Conservation (phyloP, 1,140 invertebrate genomes). For the Campoletis sonorensis region DNA sequence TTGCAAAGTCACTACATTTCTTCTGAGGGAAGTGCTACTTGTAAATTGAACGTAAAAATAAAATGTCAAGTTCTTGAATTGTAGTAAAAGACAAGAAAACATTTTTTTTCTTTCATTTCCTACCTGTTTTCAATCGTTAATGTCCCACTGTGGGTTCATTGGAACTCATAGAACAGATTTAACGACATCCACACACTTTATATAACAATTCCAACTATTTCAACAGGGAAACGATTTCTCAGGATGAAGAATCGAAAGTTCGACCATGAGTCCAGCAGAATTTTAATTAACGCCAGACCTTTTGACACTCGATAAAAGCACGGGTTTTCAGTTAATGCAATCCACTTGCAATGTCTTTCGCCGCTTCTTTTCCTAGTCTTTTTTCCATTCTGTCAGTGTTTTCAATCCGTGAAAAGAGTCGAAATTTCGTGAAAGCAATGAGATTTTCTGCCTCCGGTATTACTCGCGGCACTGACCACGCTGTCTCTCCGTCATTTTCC, state of each 20-base stretch:
- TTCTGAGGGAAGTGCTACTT: too few species aligned
- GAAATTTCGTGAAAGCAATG: conserved; percentile 5
- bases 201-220: conserved; percentile 1
- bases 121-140: neutral
- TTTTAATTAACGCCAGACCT: conserved; percentile 15
- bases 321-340: neutral
- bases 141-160: neutral
- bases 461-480: neutral
- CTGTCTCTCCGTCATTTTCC: conserved; percentile 9
- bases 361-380: neutral
- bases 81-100: too few species aligned
- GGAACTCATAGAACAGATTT: neutral
- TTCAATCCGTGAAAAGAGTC: neutral
- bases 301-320: conserved; percentile 12
- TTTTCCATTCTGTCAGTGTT: neutral
- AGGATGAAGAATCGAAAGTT: neutral
- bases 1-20: too few species aligned
- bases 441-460: neutral
- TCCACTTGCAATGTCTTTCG: neutral
- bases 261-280: neutral
- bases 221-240: neutral
- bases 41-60: too few species aligned
- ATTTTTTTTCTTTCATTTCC: too few species aligned
- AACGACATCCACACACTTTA: neutral
- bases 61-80: too few species aligned